Conservation (phyloP, 1,140 invertebrate genomes). For the Bombus impatiens region DNA sequence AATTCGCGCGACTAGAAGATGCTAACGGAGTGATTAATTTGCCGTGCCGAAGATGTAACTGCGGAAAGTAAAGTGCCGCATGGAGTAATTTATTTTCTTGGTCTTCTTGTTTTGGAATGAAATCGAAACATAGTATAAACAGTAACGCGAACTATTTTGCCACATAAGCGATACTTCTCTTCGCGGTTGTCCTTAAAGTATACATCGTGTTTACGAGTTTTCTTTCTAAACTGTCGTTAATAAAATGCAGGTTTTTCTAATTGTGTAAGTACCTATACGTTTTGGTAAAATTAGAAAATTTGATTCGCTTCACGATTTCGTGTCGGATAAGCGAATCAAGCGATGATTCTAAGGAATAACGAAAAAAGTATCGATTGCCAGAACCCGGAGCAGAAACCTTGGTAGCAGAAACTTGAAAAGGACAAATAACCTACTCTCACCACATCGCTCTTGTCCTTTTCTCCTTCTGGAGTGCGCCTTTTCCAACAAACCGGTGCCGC, state of each 20-base stretch:
- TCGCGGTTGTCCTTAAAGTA: not conserved
- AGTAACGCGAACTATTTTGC: too few relatives aligned
- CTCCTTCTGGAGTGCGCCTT: conserved; percentile 23
- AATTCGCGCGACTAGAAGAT: conserved; percentile 55
- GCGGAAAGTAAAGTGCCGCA: conserved; percentile 4
- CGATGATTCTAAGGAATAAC: not conserved
- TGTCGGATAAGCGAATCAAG: not conserved
- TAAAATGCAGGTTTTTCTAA: not conserved
- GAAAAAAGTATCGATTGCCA: not conserved
- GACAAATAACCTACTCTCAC: conserved; percentile 60
- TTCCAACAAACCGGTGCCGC: conserved; percentile 45
- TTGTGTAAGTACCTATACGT: not conserved
- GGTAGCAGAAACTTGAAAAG: conserved; percentile 26
- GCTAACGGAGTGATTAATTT: conserved; percentile 67
- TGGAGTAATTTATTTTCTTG: not conserved
- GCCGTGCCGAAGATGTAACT: conserved; percentile 56
- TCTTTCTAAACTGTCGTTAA: too few relatives aligned
- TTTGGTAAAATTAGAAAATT: not conserved
- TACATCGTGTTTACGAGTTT: not conserved
- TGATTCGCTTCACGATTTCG: not conserved
- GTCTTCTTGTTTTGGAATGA: not conserved
- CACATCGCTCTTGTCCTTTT: conserved; percentile 44
- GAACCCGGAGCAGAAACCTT: not conserved
- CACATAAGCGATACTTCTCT: not conserved
- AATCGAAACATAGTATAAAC: not conserved